Evolutionary conservation across 2,888 invertebrate species (phyloP).

Genomic region (Stenoptilia bipunctidactyla): DNA sequence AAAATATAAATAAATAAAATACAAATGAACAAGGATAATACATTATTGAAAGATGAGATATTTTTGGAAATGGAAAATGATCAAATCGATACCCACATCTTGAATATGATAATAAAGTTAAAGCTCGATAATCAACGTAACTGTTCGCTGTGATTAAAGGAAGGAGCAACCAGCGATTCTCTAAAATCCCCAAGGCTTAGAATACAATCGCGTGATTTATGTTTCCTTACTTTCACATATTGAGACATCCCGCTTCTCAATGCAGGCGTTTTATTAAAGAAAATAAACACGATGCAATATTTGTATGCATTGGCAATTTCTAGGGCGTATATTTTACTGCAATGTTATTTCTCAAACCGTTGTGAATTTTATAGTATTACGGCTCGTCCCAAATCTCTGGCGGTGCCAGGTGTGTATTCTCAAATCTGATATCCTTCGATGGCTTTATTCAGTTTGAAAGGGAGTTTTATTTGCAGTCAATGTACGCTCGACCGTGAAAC

Average conservation of each 20-base stretch:
- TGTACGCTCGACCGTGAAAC: constrained; percentile 4
- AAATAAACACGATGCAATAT: neutral
- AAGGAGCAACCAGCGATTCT: too few species aligned
- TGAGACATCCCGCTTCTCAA: neutral
- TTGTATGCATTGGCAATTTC: neutral
- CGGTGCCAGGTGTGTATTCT: constrained; percentile 16
- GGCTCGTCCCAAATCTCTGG: constrained; percentile 1
- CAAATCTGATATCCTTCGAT: constrained; percentile 15
- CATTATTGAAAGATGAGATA: too few species aligned
- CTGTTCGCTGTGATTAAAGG: too few species aligned
- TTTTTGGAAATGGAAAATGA: too few species aligned
- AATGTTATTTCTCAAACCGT: neutral
- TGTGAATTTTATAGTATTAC: neutral
- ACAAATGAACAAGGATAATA: too few species aligned
- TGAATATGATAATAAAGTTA: too few species aligned
- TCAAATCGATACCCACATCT: too few species aligned
- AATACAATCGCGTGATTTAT: constrained; percentile 1
- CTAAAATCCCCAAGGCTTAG: neutral
- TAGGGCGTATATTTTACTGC: neutral
- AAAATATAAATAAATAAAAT: too few species aligned
- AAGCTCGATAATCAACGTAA: too few species aligned
- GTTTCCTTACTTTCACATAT: neutral
- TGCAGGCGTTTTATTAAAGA: neutral
- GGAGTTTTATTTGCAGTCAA: constrained; percentile 4
- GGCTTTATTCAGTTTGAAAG: constrained; percentile 2